A percentile compares a stretch with the other conserved stretches of the same genome.
Evolutionary conservation across 2,888 invertebrate genomes (phyloP).

Genomic region (Auanema freiburgensis): DNA sequence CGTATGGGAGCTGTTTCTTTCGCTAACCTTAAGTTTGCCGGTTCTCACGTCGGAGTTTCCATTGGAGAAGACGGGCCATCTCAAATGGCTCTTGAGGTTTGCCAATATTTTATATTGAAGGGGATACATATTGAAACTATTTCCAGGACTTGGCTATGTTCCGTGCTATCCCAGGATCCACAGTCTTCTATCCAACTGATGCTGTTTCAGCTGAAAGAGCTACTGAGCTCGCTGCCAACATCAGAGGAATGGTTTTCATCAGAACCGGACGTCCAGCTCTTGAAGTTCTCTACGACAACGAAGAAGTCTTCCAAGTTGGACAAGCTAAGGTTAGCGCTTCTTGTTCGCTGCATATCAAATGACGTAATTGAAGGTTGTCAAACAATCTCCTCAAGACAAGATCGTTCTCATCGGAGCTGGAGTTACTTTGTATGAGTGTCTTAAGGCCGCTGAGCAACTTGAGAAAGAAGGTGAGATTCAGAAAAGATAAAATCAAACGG

Average conservation of each 20-base stretch:
- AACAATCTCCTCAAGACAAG: conserved; percentile 77
- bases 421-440: conserved; percentile 86
- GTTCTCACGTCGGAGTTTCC: conserved; percentile 92
- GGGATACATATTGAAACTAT: conserved; percentile 2
- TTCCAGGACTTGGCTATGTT: conserved; percentile 84
- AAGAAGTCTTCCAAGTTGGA: conserved; percentile 78
- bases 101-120: not conserved
- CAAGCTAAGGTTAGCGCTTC: conserved; percentile 68
- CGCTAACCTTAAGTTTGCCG: conserved; percentile 89
- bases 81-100: conserved; percentile 98
- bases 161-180: conserved; percentile 79
- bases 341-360: too few species aligned
- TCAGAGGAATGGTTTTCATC: conserved; percentile 82
- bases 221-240: conserved; percentile 78
- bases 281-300: conserved; percentile 80
- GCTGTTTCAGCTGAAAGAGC: conserved; percentile 89
- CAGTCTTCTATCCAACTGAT: conserved; percentile 79
- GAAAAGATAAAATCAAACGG: not conserved
- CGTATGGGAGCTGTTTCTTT: conserved; percentile 99
- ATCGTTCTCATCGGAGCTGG: conserved; percentile 89
- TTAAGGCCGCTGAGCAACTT: conserved; percentile 72
- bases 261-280: conserved; percentile 91
- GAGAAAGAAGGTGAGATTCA: conserved; percentile 34
- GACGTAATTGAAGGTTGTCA: conserved; percentile 73
- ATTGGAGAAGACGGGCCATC: conserved; percentile 80